Evolutionary conservation across 2,797 vertebrate genomes (phyloP).

Genomic region (Rhynchonycteris naso): DNA sequence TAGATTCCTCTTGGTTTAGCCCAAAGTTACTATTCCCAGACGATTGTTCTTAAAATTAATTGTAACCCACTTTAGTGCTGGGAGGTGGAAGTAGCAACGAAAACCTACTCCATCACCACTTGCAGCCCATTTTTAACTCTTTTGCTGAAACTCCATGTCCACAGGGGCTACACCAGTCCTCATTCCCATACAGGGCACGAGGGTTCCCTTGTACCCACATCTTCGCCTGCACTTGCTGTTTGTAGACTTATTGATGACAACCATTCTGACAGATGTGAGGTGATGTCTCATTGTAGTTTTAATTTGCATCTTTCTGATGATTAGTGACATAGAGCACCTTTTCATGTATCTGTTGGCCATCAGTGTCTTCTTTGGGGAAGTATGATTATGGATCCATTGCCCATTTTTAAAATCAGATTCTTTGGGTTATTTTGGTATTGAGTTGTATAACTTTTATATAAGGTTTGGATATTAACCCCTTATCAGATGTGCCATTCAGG

Average conservation of each 20-base stretch:
- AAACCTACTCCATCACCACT: too few species aligned
- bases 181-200: not conserved
- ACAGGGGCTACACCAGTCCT: not conserved
- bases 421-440: not conserved
- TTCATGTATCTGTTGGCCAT: not conserved
- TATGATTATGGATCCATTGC: not conserved
- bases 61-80: too few species aligned
- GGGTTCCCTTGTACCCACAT: not conserved
- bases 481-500: not conserved
- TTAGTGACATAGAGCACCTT: not conserved
- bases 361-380: not conserved
- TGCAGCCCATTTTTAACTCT: too few species aligned
- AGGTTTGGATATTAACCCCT: not conserved
- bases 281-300: not conserved
- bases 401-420: not conserved
- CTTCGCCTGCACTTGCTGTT: not conserved
- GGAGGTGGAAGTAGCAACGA: too few species aligned
- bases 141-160: not conserved
- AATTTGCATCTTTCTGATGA: not conserved
- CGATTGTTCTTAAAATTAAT: too few species aligned
- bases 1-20: too few species aligned
- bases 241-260: not conserved
- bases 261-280: not conserved
- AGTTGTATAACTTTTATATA: not conserved
- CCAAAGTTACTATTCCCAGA: too few species aligned